Base-by-base conservation (phyloP, 2,797 vertebrate species). In the Schizopygopsis pylzovi region DNA sequence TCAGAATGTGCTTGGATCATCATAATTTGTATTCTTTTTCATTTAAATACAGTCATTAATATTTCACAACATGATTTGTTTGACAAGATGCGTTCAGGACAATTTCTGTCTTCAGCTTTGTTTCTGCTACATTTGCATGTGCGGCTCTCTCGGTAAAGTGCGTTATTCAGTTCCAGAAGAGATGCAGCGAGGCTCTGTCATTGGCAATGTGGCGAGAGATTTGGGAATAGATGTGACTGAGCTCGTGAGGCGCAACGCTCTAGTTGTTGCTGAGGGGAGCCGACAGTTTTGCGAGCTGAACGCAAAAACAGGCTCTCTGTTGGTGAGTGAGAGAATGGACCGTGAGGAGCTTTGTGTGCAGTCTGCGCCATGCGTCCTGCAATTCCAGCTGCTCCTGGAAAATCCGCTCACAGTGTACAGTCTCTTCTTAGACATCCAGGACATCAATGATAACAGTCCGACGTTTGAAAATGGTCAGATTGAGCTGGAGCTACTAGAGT, bases 161-260 rank as follows among this genome's bases (percentile, higher is more conserved):
- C 91, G 90, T 61, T 96, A 95, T 81, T 92, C 94, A 0, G 90
- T 96, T 78, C 91, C 90, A 15, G 95, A 96, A 88, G 95, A 96
- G 88, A 92, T 94, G 91, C 92, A 93, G 83, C 93, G 89, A 63
- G 93, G 94, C 0, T 93, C 94, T 3, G 92, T 95, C 43, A 95
- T 96, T 68, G 95, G 95, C 0, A 93, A 95, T 82, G 89, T 96
- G 79, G 91, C 93, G 0, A 90, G 89, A 85, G 95, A 96, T 89
- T 88, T 97, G 18, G 93, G 93, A 1, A 87, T 96, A 72, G 83
- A 93, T 84, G 87, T 92, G 72, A 67, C n/a, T 3, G 92, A 95
- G 81, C 92, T 96, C 68, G 72, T 25, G 49, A 89, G 85, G 81
- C 93, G 92, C 71, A 91, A 93, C 52, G 94, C 94, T 52, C 93